Evolutionary conservation across 2,797 vertebrate species (phyloP).

Genomic region (Hozukius guyotensis): DNA sequence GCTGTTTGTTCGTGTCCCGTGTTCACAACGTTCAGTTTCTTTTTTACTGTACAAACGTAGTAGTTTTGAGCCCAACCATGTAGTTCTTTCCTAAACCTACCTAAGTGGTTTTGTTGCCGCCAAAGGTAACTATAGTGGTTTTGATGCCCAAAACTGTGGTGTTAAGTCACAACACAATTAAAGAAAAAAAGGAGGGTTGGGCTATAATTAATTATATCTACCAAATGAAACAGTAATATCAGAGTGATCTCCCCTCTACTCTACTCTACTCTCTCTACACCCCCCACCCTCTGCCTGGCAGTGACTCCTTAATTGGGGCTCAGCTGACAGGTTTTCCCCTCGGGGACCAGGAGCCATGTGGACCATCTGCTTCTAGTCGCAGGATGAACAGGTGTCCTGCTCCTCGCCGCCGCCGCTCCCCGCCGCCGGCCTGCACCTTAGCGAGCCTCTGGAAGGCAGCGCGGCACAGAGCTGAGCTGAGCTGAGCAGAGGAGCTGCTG

Average conservation of each 20-base stretch:
- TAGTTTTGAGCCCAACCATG: no score
- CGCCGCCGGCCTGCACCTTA: conserved; percentile 38
- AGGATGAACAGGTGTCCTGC: conserved; percentile 76
- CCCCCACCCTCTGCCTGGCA: conserved; percentile 41
- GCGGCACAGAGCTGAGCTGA: not conserved
- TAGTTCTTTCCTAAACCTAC: no score
- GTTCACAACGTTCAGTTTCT: no score
- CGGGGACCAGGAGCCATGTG: conserved; percentile 63
- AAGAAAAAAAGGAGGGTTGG: not conserved
- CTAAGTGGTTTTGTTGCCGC: no score
- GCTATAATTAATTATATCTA: not conserved
- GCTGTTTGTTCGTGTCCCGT: no score
- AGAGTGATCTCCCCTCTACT: no score
- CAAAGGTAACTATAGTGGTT: no score
- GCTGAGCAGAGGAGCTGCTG: not conserved
- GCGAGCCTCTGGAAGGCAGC: not conserved
- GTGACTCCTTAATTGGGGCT: conserved; percentile 78
- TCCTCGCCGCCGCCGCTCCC: conserved; percentile 12
- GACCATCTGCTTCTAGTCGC: conserved; percentile 74
- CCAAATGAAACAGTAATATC: not conserved
- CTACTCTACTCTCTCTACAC: not conserved
- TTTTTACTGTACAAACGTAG: no score
- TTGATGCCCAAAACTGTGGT: not conserved
- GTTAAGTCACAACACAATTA: no score
- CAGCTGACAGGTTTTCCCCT: conserved; percentile 75